phyloP scores from a whole-genome alignment of 1,140 invertebrate species.

The Sinella curviseta region DNA sequence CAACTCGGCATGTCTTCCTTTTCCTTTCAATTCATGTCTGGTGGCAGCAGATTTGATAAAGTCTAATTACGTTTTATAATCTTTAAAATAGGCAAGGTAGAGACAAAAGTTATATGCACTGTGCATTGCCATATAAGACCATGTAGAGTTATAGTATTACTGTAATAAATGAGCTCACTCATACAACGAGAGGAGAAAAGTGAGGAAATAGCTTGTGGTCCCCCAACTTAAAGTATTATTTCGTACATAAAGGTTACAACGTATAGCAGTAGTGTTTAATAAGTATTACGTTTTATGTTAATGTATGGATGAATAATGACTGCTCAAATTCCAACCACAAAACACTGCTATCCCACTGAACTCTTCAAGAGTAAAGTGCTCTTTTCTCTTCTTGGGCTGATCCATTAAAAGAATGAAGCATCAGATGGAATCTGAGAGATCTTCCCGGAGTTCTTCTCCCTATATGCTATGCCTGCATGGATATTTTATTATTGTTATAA shows the following conservation, averaged over 20 bases:
- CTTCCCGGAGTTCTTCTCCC: not conserved
- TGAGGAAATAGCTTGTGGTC: not conserved
- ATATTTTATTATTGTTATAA: no score
- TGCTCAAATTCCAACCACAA: not conserved
- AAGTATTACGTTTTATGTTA: not conserved
- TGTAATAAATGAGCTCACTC: not conserved
- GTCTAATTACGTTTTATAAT: constrained; percentile 9
- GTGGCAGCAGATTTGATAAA: constrained; percentile 4
- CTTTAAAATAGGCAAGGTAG: not conserved
- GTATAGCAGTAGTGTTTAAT: not conserved
- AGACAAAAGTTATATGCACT: no score
- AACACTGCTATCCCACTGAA: not conserved
- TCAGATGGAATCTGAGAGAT: constrained; percentile 6
- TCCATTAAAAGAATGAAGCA: not conserved
- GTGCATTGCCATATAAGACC: no score
- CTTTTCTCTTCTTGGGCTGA: not conserved
- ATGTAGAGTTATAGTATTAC: no score
- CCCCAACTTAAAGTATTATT: no score
- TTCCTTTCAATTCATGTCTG: no score
- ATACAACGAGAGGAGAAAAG: not conserved
- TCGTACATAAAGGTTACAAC: no score
- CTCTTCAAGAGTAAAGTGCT: not conserved
- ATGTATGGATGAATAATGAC: not conserved
- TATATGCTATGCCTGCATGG: no score
- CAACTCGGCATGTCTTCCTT: no score